These are phyloP conservation scores for Drosophila incognita DNA, from an alignment of 2,888 invertebrate genomes.

Conservation along the genomic window DNA sequence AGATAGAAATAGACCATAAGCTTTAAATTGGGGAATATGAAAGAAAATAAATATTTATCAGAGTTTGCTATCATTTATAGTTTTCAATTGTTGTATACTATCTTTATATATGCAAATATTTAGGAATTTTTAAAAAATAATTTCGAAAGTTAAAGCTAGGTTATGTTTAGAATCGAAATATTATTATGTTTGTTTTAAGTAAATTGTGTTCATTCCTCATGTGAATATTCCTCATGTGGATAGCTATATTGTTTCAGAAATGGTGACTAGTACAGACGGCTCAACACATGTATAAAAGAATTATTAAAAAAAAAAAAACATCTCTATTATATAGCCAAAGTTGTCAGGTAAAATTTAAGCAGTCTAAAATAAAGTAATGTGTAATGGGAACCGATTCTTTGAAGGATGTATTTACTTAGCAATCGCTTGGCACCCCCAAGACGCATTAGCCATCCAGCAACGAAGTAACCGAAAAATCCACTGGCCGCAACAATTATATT, in stretches of 20 bases:
- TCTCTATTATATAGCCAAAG: neutral
- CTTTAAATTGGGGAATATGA: slow-evolving; percentile 53
- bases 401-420: slow-evolving; percentile 85
- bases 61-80: neutral
- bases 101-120: neutral
- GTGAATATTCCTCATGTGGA: neutral
- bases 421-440: slow-evolving; percentile 86
- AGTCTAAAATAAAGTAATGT: neutral
- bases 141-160: neutral
- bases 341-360: neutral
- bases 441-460: slow-evolving; percentile 87
- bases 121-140: too few relatives aligned
- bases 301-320: neutral
- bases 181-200: neutral
- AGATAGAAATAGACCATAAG: slow-evolving; percentile 84
- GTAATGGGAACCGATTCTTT: neutral
- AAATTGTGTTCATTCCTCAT: neutral
- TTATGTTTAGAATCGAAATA: neutral
- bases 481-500: slow-evolving; percentile 89
- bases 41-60: neutral
- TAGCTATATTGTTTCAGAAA: neutral
- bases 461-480: slow-evolving; percentile 88
- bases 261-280: neutral
- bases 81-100: neutral
- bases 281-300: neutral